These are phyloP conservation scores for Andrena haemorrhoa DNA, from an alignment of 2,888 invertebrate species.

Conservation along the genomic window DNA sequence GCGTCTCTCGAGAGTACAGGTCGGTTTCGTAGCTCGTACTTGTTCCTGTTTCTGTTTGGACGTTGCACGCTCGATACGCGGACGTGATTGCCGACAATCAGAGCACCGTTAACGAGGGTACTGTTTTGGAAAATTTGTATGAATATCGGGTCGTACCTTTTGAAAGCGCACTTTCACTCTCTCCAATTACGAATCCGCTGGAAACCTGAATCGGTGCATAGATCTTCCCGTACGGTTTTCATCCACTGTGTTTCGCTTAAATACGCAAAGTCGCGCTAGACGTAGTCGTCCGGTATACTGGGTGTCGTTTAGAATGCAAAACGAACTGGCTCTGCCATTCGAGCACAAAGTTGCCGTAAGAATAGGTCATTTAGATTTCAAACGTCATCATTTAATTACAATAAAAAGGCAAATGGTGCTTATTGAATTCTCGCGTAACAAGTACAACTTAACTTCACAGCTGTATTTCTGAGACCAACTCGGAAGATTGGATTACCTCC, in stretches of 20 bases:
- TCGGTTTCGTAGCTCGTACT: slow-evolving; percentile 22
- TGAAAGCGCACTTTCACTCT: slow-evolving; percentile 78
- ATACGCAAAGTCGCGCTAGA: slow-evolving; percentile 50
- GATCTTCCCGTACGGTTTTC: slow-evolving; percentile 67
- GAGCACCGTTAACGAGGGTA: slow-evolving; percentile 61
- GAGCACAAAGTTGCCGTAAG: not conserved
- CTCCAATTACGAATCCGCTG: slow-evolving; percentile 79
- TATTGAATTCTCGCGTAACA: not conserved
- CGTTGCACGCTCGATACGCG: slow-evolving; percentile 40
- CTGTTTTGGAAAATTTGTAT: slow-evolving; percentile 69
- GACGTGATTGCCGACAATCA: slow-evolving; percentile 57
- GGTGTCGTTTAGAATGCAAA: slow-evolving; percentile 49
- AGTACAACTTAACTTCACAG: too few species aligned
- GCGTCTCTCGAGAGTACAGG: slow-evolving; percentile 5
- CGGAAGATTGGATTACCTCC: too few species aligned
- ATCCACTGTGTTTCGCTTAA: slow-evolving; percentile 54
- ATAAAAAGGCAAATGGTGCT: not conserved
- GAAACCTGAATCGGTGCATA: slow-evolving; percentile 69
- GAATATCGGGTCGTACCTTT: slow-evolving; percentile 62
- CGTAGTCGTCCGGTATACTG: slow-evolving; percentile 29
- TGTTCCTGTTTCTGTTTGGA: slow-evolving; percentile 38
- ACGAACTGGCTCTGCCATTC: not conserved
- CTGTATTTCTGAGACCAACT: too few species aligned
- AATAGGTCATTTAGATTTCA: slow-evolving; percentile 17
- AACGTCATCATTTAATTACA: slow-evolving; percentile 10